Conservation (phyloP, 2,113 vertebrate genomes). For the Hymenochirus boettgeri region DNA sequence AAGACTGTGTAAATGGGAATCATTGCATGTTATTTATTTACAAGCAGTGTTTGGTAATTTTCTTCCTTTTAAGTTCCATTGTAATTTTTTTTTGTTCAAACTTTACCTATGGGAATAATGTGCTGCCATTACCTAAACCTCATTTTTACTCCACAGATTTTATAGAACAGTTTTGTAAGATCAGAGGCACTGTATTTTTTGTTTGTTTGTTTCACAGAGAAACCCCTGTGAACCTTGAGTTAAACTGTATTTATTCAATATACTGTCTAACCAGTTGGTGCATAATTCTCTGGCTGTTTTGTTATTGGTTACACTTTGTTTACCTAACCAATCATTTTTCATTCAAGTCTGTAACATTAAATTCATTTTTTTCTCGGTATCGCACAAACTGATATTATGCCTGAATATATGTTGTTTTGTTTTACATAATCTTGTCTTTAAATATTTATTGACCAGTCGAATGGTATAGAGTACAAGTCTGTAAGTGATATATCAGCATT, state of each 20-base stretch:
- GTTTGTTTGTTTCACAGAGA: too few relatives aligned
- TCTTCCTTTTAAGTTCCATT: too few relatives aligned
- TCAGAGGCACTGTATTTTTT: too few relatives aligned
- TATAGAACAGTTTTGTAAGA: too few relatives aligned
- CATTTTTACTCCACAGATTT: too few relatives aligned
- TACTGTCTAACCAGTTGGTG: background rate
- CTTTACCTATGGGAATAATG: too few relatives aligned
- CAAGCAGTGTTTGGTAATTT: too few relatives aligned
- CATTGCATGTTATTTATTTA: background rate
- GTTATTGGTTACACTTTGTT: constrained; percentile 1
- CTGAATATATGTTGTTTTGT: constrained; percentile 7
- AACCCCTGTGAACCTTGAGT: too few relatives aligned
- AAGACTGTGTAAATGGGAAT: background rate
- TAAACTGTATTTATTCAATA: too few relatives aligned
- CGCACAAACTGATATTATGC: constrained; percentile 10
- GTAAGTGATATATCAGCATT: constrained; percentile 13
- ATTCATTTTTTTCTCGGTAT: constrained; percentile 6
- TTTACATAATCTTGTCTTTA: constrained; percentile 20
- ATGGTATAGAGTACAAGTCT: constrained; percentile 20
- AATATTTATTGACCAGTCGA: constrained; percentile 41
- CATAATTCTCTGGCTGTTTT: background rate
- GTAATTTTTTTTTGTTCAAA: too few relatives aligned
- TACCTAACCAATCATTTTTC: background rate
- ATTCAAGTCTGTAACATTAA: constrained; percentile 28
- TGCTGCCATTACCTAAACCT: too few relatives aligned